Evolutionary conservation across 2,113 vertebrate species (phyloP).

Genomic region (Oryzias celebensis): DNA sequence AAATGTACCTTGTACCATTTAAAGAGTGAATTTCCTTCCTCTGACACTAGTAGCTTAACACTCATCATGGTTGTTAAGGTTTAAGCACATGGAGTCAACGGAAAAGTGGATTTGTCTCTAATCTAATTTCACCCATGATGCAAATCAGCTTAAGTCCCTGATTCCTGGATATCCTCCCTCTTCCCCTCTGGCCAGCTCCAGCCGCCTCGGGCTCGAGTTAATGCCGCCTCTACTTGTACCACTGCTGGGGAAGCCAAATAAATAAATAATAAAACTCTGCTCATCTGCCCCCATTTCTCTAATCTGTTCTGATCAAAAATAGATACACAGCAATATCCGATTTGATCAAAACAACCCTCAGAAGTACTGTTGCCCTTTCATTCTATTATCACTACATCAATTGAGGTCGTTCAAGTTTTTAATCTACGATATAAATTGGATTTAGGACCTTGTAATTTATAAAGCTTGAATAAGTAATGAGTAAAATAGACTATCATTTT

Average conservation of each 20-base stretch:
- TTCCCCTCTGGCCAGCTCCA: conserved; percentile 45
- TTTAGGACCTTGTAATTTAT: no score
- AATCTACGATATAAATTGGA: neutral
- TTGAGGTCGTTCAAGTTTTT: neutral
- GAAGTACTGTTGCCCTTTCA: neutral
- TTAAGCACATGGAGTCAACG: conserved; percentile 45
- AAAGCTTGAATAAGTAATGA: no score
- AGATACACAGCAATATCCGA: conserved; percentile 12
- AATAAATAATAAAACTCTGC: conserved; percentile 13
- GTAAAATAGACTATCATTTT: no score
- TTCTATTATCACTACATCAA: conserved; percentile 3
- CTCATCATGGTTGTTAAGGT: conserved; percentile 26
- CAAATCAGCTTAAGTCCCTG: conserved; percentile 65
- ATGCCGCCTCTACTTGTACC: conserved; percentile 7
- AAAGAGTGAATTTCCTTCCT: neutral
- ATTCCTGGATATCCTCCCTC: conserved; percentile 47
- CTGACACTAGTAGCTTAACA: conserved; percentile 10
- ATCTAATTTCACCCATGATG: conserved; percentile 71
- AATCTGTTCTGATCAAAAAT: conserved; percentile 44
- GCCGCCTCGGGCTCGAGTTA: conserved; percentile 29
- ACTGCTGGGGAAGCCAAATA: conserved; percentile 22
- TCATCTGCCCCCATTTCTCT: conserved; percentile 52
- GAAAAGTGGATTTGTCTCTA: conserved; percentile 71
- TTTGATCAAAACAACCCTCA: conserved; percentile 12
- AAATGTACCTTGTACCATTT: no score